Percentiles rank a stretch among this genome's conserved stretches.
phyloP scores from a whole-genome alignment of 1,140 invertebrate genomes.

The Pseudomyrmex gracilis region DNA sequence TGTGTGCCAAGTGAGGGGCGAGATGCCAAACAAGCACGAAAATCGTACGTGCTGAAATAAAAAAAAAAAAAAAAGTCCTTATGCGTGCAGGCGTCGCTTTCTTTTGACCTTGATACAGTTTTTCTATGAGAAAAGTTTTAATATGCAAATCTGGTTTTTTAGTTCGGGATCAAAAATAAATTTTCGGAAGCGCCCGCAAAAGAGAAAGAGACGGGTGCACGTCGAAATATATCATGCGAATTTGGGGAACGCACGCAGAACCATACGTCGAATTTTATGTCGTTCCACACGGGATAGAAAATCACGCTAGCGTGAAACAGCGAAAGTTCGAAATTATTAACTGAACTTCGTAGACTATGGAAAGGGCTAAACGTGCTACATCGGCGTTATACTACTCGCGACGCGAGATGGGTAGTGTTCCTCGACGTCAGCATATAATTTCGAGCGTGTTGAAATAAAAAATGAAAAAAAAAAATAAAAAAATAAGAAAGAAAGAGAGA shows the following conservation, averaged over 20 bases:
- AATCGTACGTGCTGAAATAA: too few relatives aligned
- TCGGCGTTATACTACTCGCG: conserved; percentile 17
- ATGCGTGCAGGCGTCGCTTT: too few relatives aligned
- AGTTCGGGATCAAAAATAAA: too few relatives aligned
- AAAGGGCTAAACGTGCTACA: conserved; percentile 29
- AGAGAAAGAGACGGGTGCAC: not conserved
- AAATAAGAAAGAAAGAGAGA: not conserved
- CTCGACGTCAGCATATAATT: conserved; percentile 16
- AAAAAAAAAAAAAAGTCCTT: too few relatives aligned
- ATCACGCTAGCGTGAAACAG: conserved; percentile 36
- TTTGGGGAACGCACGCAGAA: not conserved
- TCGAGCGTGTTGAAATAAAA: not conserved
- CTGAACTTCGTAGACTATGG: conserved; percentile 34
- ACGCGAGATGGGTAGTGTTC: not conserved
- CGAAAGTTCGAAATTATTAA: conserved; percentile 59
- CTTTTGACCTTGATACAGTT: too few relatives aligned
- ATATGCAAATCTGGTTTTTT: too few relatives aligned
- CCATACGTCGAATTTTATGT: conserved; percentile 34
- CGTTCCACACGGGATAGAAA: conserved; percentile 5
- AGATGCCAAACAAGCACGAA: too few relatives aligned
- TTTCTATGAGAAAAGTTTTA: too few relatives aligned
- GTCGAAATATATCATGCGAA: not conserved
- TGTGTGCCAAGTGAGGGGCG: too few relatives aligned
- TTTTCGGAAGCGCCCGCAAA: conserved; percentile 6
- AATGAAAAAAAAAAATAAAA: not conserved